These are phyloP conservation scores for Myotis vivesi DNA, from an alignment of 2,797 vertebrate genomes.

Conservation along the genomic window DNA sequence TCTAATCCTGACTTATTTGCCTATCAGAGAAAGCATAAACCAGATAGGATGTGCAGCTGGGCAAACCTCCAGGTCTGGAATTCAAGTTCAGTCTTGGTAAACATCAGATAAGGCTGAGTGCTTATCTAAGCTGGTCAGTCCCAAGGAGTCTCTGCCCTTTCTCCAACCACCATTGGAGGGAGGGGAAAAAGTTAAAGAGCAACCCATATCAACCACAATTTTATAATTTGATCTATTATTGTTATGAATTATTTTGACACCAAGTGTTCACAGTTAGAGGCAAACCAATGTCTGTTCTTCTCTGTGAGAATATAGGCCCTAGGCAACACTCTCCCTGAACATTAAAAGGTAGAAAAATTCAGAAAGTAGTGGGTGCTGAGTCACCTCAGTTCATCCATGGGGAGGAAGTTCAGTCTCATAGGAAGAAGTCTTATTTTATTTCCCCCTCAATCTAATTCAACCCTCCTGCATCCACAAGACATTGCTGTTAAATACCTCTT, in stretches of 20 bases:
- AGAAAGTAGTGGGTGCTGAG: not conserved
- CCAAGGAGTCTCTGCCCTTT: not conserved
- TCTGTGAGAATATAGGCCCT: not conserved
- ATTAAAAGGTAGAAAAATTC: not conserved
- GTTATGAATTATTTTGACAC: not conserved
- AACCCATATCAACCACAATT: not conserved
- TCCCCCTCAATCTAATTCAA: not conserved
- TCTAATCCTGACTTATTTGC: slow-evolving; percentile 62
- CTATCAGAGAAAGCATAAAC: not conserved
- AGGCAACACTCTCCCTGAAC: not conserved
- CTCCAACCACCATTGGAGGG: not conserved
- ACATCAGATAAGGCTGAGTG: not conserved
- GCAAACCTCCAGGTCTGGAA: slow-evolving; percentile 38
- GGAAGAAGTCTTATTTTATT: not conserved
- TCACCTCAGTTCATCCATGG: not conserved
- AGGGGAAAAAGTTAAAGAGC: not conserved
- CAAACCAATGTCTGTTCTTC: not conserved
- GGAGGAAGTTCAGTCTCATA: not conserved
- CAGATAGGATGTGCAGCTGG: slow-evolving; percentile 30
- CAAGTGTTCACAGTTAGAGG: not conserved
- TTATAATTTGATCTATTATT: not conserved
- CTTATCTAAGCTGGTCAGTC: not conserved
- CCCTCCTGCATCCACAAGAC: not conserved
- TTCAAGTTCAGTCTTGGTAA: slow-evolving; percentile 37
- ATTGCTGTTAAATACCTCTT: not conserved